Base-by-base conservation (phyloP, 2,113 vertebrate species). In the Brachyhypopomus gauderio region DNA sequence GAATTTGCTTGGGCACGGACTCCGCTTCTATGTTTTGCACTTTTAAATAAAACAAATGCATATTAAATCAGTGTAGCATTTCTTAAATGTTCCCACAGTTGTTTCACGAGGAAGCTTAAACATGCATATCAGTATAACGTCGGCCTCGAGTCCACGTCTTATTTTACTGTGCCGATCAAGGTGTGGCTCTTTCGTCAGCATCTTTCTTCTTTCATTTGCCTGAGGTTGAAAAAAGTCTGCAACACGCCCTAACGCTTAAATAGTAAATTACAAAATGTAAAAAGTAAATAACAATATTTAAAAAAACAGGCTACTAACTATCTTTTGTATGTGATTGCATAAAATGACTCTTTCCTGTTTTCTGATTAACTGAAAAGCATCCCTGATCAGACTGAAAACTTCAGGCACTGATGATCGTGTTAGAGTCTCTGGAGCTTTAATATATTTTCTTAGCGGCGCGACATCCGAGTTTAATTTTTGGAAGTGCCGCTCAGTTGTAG, bases 151-250 rank as follows among this genome's bases (percentile, higher is more conserved):
- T 52, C 45, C 14, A 14, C 45, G 45, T 52, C 41, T 41, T 58
- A 58, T 58, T 60, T 60, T 60, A 60, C 58, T 52, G 45, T 14
- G 2, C 45, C 45, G 45, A 60, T 69, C 11, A 72, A 83, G 82
- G 82, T 73, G 82, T 75, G 77, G 82, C 72, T 58, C 52, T 25
- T 16, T 20, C 3, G 48, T 27, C 25, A 56, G 48, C 38, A n/a
- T 56, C n/a, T 81, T 3, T 25, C 59, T 30, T 22, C 9, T 4
- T 52, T 52, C 41, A 27, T 76, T 22, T 48, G 19, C 17, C 36
- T 71, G 67, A 45, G 16, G 14, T 8, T 20, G 30, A 3, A 66
- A 66, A 66, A 66, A 66, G 58, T 23, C 45, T 52, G 45, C 5
- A 8, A 52, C 45, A 1, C 45, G 45, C 9, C 45, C 45, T 52